Conservation (phyloP, 2,797 vertebrate genomes). For the Pangasius krempfi region DNA sequence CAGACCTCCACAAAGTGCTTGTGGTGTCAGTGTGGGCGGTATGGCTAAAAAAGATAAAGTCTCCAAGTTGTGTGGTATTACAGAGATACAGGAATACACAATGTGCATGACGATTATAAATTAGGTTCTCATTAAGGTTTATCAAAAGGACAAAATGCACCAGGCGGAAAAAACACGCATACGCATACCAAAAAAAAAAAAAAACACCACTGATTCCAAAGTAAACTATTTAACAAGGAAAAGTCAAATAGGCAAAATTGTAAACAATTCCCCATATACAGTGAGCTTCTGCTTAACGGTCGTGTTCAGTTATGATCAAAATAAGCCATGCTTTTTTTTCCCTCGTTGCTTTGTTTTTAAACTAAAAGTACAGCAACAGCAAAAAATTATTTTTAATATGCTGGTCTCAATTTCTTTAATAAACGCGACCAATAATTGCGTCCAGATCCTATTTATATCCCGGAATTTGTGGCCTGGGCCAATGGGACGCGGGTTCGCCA, state of each 20-base stretch:
- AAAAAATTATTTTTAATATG: background rate
- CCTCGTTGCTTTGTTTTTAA: background rate
- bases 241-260: background rate
- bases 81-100: background rate
- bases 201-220: background rate
- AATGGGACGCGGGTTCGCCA: background rate
- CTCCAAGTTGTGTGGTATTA: background rate
- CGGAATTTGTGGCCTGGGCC: conserved; percentile 2
- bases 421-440: background rate
- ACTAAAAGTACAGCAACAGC: background rate
- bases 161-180: background rate
- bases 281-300: background rate
- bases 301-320: background rate
- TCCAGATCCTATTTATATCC: conserved; percentile 5
- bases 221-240: background rate
- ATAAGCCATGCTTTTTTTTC: background rate
- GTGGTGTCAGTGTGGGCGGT: background rate
- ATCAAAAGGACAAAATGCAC: background rate
- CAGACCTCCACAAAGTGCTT: background rate
- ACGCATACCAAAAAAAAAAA: background rate
- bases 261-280: background rate
- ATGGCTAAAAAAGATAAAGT: background rate
- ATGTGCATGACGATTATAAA: background rate
- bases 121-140: conserved; percentile 7
- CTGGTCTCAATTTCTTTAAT: background rate